A percentile compares a stretch with the other conserved stretches of the same genome.
Evolutionary conservation across 2,888 invertebrate genomes (phyloP).

Genomic region (Agrochola macilenta): DNA sequence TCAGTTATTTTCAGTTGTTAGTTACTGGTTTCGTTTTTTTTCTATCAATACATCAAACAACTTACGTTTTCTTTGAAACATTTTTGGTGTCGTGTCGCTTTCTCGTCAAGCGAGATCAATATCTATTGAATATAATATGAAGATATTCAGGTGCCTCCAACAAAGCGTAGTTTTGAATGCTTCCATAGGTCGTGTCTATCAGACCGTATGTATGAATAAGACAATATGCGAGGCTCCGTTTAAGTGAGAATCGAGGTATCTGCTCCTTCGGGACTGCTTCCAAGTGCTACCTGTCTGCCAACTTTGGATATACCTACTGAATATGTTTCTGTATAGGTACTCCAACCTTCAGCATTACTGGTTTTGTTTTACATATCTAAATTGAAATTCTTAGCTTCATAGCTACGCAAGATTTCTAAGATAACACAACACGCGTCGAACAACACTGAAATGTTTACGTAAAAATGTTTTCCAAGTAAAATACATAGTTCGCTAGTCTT

Average conservation of each 20-base stretch:
- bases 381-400: slow-evolving; percentile 47
- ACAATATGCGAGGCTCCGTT: slow-evolving; percentile 59
- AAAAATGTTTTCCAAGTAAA: neutral
- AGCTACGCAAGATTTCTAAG: neutral
- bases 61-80: neutral
- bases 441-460: neutral
- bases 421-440: neutral
- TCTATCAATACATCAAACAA: neutral
- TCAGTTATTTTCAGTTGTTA: neutral
- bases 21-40: neutral
- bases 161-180: slow-evolving; percentile 28
- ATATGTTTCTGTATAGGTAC: slow-evolving; percentile 30
- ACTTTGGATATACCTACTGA: slow-evolving; percentile 21
- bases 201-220: slow-evolving; percentile 65
- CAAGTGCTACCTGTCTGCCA: slow-evolving; percentile 41
- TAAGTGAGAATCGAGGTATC: slow-evolving; percentile 62
- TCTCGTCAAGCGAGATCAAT: slow-evolving; percentile 39
- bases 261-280: slow-evolving; percentile 43
- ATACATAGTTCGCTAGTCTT: neutral
- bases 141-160: slow-evolving; percentile 25
- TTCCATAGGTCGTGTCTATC: slow-evolving; percentile 45
- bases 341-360: slow-evolving; percentile 14
- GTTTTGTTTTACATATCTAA: slow-evolving; percentile 58
- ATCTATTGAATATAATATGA: slow-evolving; percentile 46
- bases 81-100: slow-evolving; percentile 4